Evolutionary conservation across 2,888 invertebrate genomes (phyloP), one percentile per base, ranked within the genome.

Genomic region (Chironomus tentans): DNA sequence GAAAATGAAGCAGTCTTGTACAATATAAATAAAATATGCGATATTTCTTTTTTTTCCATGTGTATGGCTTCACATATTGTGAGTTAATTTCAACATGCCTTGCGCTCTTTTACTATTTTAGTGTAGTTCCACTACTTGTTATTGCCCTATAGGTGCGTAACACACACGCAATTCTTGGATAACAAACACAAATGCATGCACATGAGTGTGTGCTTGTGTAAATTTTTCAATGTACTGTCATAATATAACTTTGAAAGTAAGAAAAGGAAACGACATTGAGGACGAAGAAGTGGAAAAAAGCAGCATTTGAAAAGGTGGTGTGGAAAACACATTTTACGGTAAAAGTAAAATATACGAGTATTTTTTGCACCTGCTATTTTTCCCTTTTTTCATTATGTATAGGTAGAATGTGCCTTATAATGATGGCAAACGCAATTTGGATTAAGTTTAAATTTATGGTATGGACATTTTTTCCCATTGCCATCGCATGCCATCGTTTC

Each of bases 391-490:
- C 68, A 74, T 74, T 74, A 74, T 74, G 74, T 69, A 48, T 70
- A 70, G 50, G 21, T 13, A 62, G 47, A 46, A 22, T 61, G 47
- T 74, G 65, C 47, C 74, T 65, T 65, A 65, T 65, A 65, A 61
- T 74, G 62, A 74, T 74, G 74, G 76, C 76, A 76, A 76, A 69
- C 76, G 69, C 76, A 76, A 68, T 76, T 76, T 76, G 76, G 76
- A 76, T 76, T 76, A 76, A 76, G 76, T 76, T 76, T 76, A 76
- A 76, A 76, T 76, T 76, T 76, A 76, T 76, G 76, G 48, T 69
- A 76, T 76, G 76, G 69, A 76, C 76, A 76, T 76, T 74, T 74
- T 74, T 38, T 72, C 28, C 62, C 28, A 56, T 56, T 18, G 56
- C n/a, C n/a, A 56, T 18, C n/a, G 56, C 56, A 18, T 56, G 56